A percentile compares a stretch with the other conserved stretches of the same genome.
Evolutionary conservation across 2,888 invertebrate species (phyloP).

Genomic region (Nipponacmea schrenckii): DNA sequence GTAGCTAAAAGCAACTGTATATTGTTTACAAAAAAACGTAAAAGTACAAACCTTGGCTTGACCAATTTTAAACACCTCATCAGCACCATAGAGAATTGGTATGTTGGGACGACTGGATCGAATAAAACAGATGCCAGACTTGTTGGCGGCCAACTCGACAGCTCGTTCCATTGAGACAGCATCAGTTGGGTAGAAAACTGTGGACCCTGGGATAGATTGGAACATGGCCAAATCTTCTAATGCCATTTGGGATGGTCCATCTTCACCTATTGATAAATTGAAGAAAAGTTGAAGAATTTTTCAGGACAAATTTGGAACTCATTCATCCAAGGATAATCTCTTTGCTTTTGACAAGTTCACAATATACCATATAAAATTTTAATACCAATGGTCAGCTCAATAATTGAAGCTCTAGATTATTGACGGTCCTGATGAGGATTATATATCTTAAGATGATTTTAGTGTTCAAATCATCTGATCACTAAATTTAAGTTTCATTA

Average conservation of each 20-base stretch:
- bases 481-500: no score
- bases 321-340: no score
- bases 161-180: constrained; percentile 95
- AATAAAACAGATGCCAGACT: constrained; percentile 93
- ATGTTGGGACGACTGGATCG: constrained; percentile 94
- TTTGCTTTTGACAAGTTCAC: no score
- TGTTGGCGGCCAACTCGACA: constrained; percentile 94
- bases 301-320: not conserved
- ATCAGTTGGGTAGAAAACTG: constrained; percentile 82
- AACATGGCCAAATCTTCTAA: constrained; percentile 98
- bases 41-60: constrained; percentile 69
- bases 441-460: no score
- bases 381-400: no score
- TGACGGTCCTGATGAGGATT: no score
- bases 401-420: no score
- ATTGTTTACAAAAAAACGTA: no score
- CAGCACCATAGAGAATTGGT: constrained; percentile 84
- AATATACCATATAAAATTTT: no score
- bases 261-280: constrained; percentile 74
- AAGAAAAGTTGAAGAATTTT: not conserved
- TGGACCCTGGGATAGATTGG: constrained; percentile 83
- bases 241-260: constrained; percentile 99
- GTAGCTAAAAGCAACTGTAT: no score
- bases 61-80: constrained; percentile 82
- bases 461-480: no score